Conservation (phyloP, 2,888 invertebrate species). For the Epiblema foenella region DNA sequence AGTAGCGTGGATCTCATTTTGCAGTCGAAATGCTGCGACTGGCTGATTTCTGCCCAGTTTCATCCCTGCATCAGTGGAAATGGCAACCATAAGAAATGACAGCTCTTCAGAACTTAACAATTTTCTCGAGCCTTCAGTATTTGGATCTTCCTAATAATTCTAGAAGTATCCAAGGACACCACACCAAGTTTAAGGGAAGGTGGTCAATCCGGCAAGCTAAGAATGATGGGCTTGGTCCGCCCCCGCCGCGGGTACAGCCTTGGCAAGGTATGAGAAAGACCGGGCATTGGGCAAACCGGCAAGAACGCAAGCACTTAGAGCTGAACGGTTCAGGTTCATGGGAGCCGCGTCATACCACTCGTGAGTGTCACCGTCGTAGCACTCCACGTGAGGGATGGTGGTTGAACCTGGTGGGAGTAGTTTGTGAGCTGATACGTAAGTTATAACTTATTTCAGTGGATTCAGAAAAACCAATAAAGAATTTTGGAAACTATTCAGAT, state of each 20-base stretch:
- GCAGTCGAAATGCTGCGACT: neutral
- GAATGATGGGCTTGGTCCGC: slow-evolving; percentile 76
- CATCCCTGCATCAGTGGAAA: neutral
- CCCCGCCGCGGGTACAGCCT: slow-evolving; percentile 79
- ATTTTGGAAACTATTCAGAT: neutral
- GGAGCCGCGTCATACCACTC: slow-evolving; percentile 89
- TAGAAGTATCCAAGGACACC: neutral
- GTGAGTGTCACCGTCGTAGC: slow-evolving; percentile 87
- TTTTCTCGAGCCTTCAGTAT: neutral
- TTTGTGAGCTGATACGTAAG: neutral
- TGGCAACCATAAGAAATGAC: neutral
- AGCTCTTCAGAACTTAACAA: neutral
- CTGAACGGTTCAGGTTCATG: slow-evolving; percentile 93
- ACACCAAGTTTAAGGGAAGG: slow-evolving; percentile 13
- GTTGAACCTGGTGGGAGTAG: slow-evolving; percentile 82
- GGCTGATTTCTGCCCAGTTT: neutral
- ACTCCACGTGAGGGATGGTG: slow-evolving; percentile 91
- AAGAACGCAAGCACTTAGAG: slow-evolving; percentile 91
- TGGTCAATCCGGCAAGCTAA: slow-evolving; percentile 44
- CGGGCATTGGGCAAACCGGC: slow-evolving; percentile 88
- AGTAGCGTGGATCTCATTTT: neutral
- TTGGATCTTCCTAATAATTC: neutral
- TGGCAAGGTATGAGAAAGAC: slow-evolving; percentile 86
- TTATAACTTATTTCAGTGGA: neutral
- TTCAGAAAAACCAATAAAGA: neutral